Evolutionary conservation across 1,140 invertebrate species (phyloP), one percentile per base, ranked within the genome.

Genomic region (Heliothis virescens): DNA sequence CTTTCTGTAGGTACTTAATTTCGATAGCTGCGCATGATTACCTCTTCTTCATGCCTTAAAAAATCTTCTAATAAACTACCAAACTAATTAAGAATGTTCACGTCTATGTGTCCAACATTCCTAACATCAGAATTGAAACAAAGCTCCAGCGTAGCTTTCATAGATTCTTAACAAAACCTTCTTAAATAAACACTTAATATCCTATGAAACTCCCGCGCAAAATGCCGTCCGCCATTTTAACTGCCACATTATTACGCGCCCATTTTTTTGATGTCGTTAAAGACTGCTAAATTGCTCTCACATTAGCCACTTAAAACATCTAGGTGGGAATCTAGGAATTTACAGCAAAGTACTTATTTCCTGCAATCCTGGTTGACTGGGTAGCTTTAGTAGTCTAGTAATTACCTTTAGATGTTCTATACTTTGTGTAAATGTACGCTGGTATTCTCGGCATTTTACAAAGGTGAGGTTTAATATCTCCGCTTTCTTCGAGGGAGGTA

Each of bases 321-420:
- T 76, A 76, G 59, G 74, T 48, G 59, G 21, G 60, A 63, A 65
- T 76, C 74, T 76, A n/a, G 60, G 74, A 52, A 76, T 76, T 52
- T 63, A 48, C n/a, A n/a, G 60, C 41, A 29, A 76, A 76, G 13
- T 53, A 21, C 26, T 65, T 60, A 47, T 60, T 76, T 65, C 74
- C 74, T 76, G 59, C 53, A 67, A 48, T 67, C 41, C 63, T 67
- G 11, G 41, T 67, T 67, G 63, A 67, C 48, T 67, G 41, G 41
- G 12, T 34, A 2, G 41, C 63, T n/a, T 67, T 67, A 67, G 63
- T 48, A 67, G 34, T 60, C 2, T 9, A 26, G 21, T 67, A 62
- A 29, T 29, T 67, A 48, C 63, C 63, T 67, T 67, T 48, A 65
- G 62, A 65, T 47, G 62, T 65, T 48, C 12, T 16, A 16, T 67